Conservation (phyloP, 2,797 vertebrate species). For the Dermochelys coriacea region DNA sequence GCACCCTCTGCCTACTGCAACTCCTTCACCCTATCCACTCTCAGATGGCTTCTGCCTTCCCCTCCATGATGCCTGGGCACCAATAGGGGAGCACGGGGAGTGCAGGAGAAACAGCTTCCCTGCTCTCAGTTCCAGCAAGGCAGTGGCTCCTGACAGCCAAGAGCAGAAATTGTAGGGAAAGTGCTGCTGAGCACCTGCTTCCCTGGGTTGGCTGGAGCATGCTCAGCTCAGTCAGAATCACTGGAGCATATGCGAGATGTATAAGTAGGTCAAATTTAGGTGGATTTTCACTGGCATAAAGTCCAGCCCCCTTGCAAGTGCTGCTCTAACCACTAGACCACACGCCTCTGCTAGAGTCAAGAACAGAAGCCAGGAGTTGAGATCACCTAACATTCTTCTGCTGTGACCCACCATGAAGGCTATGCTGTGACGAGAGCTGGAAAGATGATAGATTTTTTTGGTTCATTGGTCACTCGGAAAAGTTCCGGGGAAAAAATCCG, state of each 20-base stretch:
- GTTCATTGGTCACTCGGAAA: neutral
- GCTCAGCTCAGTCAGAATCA: neutral
- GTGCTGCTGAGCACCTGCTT: neutral
- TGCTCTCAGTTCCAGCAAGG: neutral
- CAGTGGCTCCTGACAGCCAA: too few relatives aligned
- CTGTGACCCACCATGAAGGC: neutral
- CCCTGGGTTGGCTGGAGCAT: neutral
- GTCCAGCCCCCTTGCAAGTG: neutral
- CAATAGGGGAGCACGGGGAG: neutral
- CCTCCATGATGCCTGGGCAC: neutral
- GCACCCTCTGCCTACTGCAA: neutral
- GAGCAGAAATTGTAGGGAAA: neutral
- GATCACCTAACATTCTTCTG: neutral
- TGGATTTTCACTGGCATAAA: neutral
- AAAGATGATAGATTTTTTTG: neutral
- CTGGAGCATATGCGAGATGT: neutral
- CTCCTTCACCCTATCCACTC: neutral
- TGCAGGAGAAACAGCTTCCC: neutral
- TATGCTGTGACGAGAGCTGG: neutral
- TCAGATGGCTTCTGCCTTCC: neutral
- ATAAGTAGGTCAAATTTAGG: neutral
- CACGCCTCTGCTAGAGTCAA: neutral
- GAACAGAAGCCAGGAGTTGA: neutral
- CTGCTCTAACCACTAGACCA: neutral
- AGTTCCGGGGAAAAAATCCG: neutral